Base-by-base conservation (phyloP, 2,797 vertebrate genomes). In the Sylvilagus floridanus region DNA sequence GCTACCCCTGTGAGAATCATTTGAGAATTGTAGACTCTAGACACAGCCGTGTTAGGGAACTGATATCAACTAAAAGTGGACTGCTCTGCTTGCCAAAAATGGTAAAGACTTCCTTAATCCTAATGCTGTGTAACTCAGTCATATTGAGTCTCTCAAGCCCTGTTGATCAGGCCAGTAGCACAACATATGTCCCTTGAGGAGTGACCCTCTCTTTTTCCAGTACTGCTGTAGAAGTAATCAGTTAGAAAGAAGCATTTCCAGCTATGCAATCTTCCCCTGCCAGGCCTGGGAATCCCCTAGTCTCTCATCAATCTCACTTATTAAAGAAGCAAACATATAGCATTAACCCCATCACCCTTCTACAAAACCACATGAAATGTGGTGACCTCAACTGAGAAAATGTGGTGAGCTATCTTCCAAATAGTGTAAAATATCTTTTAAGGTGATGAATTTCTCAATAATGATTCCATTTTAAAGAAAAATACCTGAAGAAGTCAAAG, bases 391-490 rank as follows among this genome's bases (percentile, higher is more conserved):
- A 54, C 9, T 35, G 68, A 73, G 83, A 37, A 92, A 50, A 63
- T 35, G 5, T 0, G 1, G 52, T 13, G 17, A 71, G 7, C 30
- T 73, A 11, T 60, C 91, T 93, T 72, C 92, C 57, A 93, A 54
- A 90, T 57, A 57, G 54, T 57, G 54, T 57, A 57, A 57, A 14
- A 7, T 75, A 54, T 63, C 42, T 81, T 85, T 83, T 66, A 72
- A 68, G 37, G 52, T 42, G 16, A 79, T 89, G 37, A 32, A 17
- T 88, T 90, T 71, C 52, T 83, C 54, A 72, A 42, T 17, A 73
- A 5, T 19, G 35, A 19, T 87, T 86, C 50, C 54, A 35, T 57
- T 75, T 95, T 78, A 42, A 69, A 95, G 57, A 94, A 93, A 85
- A 96, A 75, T 50, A 10, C 28, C 30, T n/a, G 32, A 95, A 57